Conservation (phyloP, 2,888 invertebrate species). For the Cheilosia grossa region DNA sequence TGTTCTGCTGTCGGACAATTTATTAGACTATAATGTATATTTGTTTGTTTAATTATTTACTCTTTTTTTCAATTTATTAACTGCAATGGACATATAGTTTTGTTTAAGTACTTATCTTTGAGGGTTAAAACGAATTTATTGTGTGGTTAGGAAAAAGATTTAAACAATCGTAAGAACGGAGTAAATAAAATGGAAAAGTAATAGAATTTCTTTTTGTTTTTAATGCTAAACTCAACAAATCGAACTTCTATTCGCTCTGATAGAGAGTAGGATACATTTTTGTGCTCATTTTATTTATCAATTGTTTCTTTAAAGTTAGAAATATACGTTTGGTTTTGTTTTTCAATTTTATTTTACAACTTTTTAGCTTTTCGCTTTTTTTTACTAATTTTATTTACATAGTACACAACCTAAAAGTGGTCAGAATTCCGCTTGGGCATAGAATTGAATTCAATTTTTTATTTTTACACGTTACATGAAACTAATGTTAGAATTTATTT, state of each 20-base stretch:
- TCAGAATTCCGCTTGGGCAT: conserved; percentile 69
- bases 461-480: conserved; percentile 39
- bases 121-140: conserved; percentile 35
- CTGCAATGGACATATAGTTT: conserved; percentile 45
- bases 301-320: conserved; percentile 48
- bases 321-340: conserved; percentile 22
- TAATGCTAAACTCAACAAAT: conserved; percentile 64
- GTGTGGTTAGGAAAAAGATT: conserved; percentile 39
- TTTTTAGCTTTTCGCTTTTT: conserved; percentile 21
- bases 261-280: conserved; percentile 75
- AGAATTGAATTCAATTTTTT: conserved; percentile 54
- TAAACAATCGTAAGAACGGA: conserved; percentile 44
- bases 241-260: conserved; percentile 73
- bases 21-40: conserved; percentile 58
- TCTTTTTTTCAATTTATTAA: conserved; percentile 33
- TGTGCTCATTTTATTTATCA: conserved; percentile 72
- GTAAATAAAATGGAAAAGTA: conserved; percentile 22
- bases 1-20: conserved; percentile 75
- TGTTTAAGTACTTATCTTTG: conserved; percentile 36
- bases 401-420: conserved; percentile 75
- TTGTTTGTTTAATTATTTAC: conserved; percentile 25
- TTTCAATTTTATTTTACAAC: conserved; percentile 47
- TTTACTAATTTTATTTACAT: conserved; percentile 64
- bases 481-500: conserved; percentile 55
- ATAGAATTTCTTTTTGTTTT: not conserved